Evolutionary conservation across 2,113 vertebrate species (phyloP).

Genomic region (Forbesichthys agassizii): DNA sequence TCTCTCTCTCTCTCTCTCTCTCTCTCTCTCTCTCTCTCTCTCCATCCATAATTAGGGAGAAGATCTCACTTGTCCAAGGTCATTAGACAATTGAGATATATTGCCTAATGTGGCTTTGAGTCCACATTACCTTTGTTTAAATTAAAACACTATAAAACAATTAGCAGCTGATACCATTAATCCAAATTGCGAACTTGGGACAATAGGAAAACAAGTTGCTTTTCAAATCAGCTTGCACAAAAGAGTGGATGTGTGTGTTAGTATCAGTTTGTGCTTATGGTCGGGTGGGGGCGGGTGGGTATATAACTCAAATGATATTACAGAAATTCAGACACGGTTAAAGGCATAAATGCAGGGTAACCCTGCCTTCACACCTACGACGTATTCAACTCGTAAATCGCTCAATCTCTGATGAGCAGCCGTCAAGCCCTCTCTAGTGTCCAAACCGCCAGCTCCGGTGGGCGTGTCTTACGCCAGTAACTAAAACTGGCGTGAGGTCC

Average conservation of each 20-base stretch:
- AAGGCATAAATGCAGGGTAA: no score
- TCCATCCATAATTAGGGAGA: slow-evolving; percentile 38
- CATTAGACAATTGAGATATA: slow-evolving; percentile 53
- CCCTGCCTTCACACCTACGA: no score
- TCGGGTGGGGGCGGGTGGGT: not conserved
- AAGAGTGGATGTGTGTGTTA: slow-evolving; percentile 1
- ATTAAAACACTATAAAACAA: slow-evolving; percentile 32
- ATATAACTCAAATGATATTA: not conserved
- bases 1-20: not conserved
- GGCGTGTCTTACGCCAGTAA: no score
- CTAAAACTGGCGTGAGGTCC: no score
- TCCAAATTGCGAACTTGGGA: slow-evolving; percentile 12
- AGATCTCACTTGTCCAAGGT: slow-evolving; percentile 38
- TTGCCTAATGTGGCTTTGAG: not conserved
- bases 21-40: slow-evolving; percentile 6
- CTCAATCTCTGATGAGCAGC: no score
- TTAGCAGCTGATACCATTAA: slow-evolving; percentile 40
- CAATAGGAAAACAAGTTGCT: slow-evolving; percentile 12
- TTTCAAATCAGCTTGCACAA: slow-evolving; percentile 14
- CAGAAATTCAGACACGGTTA: not conserved
- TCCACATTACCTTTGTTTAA: slow-evolving; percentile 27
- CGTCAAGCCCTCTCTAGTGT: no score
- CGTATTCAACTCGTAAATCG: no score
- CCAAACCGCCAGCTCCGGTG: no score
- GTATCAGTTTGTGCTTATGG: not conserved